Percentiles rank a stretch among this genome's conserved stretches.
Conservation (phyloP, 2,113 vertebrate species). For the Anseranas semipalmata region DNA sequence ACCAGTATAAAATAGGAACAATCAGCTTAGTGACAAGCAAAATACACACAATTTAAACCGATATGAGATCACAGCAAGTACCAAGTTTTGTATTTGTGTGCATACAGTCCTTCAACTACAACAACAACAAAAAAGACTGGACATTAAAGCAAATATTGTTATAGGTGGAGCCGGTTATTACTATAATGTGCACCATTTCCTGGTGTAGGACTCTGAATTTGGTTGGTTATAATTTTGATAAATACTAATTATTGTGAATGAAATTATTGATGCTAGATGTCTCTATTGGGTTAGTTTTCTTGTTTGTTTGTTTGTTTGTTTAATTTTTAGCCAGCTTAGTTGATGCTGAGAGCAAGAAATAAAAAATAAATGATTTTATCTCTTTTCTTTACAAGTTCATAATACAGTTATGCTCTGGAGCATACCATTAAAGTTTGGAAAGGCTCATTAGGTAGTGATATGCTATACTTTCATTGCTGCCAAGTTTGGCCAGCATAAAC, state of each 20-base stretch:
- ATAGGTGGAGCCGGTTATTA: background rate
- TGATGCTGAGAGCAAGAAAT: background rate
- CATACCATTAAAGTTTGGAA: background rate
- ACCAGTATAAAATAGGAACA: background rate
- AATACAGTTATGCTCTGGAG: background rate
- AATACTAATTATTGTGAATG: slow-evolving; percentile 20
- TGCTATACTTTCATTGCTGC: background rate
- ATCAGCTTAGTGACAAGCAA: background rate
- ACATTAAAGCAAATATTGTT: slow-evolving; percentile 31
- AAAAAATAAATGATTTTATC: background rate
- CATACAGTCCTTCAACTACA: background rate
- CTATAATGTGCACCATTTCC: slow-evolving; percentile 26
- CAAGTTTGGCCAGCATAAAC: background rate
- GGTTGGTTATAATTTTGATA: background rate
- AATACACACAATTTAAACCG: background rate
- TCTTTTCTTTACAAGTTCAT: background rate
- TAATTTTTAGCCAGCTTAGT: background rate
- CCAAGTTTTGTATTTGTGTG: background rate
- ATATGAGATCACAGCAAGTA: background rate
- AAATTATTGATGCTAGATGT: background rate
- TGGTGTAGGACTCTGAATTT: background rate
- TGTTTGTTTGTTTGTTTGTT: background rate
- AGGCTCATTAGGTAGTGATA: background rate
- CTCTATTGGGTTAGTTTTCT: background rate
- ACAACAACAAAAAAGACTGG: background rate